Conservation (phyloP, 2,113 vertebrate genomes). For the Lipophrys pholis region DNA sequence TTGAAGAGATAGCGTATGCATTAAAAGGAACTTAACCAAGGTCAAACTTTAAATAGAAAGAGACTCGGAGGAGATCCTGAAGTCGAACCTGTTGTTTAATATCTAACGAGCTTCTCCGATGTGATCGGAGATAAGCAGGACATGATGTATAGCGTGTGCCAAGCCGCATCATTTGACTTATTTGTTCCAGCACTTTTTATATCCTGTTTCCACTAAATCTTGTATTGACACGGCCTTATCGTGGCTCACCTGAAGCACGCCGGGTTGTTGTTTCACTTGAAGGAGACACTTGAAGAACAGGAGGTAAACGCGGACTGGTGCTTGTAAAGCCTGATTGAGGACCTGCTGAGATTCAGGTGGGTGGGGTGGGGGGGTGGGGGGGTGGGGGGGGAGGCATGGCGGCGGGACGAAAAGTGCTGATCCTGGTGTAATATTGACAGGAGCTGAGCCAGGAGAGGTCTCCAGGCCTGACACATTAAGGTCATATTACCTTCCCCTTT, state of each 20-base stretch:
- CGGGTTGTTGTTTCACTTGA: neutral
- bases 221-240: slow-evolving; percentile 59
- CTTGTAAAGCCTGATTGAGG: slow-evolving; percentile 37
- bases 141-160: slow-evolving; percentile 61
- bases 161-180: slow-evolving; percentile 32
- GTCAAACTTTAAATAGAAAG: slow-evolving; percentile 49
- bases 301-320: neutral
- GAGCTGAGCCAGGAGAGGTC: slow-evolving; percentile 65
- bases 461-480: slow-evolving; percentile 78
- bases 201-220: slow-evolving; percentile 62
- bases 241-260: slow-evolving; percentile 12
- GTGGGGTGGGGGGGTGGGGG: neutral
- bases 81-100: slow-evolving; percentile 37
- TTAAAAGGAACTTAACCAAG: slow-evolving; percentile 65
- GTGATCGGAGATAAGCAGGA: slow-evolving; percentile 42
- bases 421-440: slow-evolving; percentile 74
- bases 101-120: slow-evolving; percentile 25
- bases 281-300: slow-evolving; percentile 27
- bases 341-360: slow-evolving; percentile 22
- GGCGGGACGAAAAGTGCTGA: slow-evolving; percentile 59
- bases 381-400: too few species aligned
- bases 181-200: slow-evolving; percentile 38
- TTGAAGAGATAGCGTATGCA: slow-evolving; percentile 58
- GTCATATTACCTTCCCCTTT: slow-evolving; percentile 72
- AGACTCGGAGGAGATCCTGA: neutral